phyloP scores from a whole-genome alignment of 2,113 vertebrate species.

The Etheostoma cragini region DNA sequence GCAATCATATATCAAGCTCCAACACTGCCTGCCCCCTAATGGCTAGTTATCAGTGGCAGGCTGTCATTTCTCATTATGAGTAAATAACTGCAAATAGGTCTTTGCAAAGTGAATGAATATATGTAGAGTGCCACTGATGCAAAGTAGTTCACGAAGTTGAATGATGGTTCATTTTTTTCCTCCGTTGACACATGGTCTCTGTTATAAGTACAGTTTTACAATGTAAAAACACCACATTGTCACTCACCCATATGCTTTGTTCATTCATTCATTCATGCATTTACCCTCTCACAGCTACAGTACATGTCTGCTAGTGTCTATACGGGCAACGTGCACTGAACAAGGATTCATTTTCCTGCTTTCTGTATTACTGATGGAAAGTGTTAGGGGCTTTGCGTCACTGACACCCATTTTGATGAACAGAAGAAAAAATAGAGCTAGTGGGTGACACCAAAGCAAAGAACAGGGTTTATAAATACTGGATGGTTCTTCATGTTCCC shows the following conservation, averaged over 20 bases:
- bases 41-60: constrained; percentile 27
- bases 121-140: neutral
- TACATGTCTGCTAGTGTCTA: neutral
- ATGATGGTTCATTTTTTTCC: neutral
- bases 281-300: constrained; percentile 18
- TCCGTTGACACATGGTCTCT: neutral
- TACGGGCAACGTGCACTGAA: neutral
- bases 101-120: constrained; percentile 24
- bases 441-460: constrained; percentile 49
- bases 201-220: neutral
- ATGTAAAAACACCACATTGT: no score
- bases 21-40: constrained; percentile 3
- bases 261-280: constrained; percentile 13
- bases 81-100: constrained; percentile 28
- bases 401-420: constrained; percentile 37
- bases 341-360: neutral
- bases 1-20: constrained; percentile 39
- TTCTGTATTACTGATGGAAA: constrained; percentile 10
- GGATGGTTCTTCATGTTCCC: constrained; percentile 37
- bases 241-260: constrained; percentile 3
- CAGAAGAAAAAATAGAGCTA: constrained; percentile 28
- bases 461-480: constrained; percentile 55
- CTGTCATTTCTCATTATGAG: constrained; percentile 35
- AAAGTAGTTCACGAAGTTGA: constrained; percentile 16
- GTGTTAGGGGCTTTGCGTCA: constrained; percentile 34